Evolutionary conservation across 2,797 vertebrate genomes (phyloP).

Genomic region (Xenops minutus): DNA sequence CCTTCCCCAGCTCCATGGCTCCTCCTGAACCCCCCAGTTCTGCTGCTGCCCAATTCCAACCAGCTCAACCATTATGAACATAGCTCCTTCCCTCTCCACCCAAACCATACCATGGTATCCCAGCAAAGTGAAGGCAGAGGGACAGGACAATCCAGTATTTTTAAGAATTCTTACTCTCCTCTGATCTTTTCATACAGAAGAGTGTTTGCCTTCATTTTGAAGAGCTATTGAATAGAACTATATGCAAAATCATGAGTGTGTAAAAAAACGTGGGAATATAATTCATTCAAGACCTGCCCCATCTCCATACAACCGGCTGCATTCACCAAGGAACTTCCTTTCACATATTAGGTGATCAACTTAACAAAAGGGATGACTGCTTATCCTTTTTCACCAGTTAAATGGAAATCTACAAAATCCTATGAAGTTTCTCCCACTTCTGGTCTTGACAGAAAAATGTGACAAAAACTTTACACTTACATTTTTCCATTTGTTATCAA

Average conservation of each 20-base stretch:
- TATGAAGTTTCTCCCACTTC: neutral
- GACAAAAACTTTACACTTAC: slow-evolving; percentile 20
- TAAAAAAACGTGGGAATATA: neutral
- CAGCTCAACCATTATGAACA: neutral
- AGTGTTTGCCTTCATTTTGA: neutral
- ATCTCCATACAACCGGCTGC: neutral
- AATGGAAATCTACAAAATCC: neutral
- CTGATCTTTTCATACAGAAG: neutral
- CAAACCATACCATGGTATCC: neutral
- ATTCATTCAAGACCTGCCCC: neutral
- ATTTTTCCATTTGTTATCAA: slow-evolving; percentile 67
- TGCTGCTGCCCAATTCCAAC: neutral
- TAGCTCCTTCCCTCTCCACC: neutral
- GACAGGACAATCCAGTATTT: neutral
- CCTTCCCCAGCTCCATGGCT: accelerated
- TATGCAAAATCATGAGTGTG: neutral
- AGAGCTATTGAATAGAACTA: neutral
- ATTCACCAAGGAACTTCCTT: neutral
- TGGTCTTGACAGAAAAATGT: neutral
- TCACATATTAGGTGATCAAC: neutral
- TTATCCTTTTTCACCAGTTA: neutral
- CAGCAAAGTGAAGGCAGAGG: neutral
- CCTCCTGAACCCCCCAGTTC: accelerated
- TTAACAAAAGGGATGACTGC: neutral
- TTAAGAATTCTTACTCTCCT: neutral